A percentile compares a stretch with the other conserved stretches of the same genome.
These are phyloP conservation scores for Eciton burchellii DNA, from an alignment of 1,140 invertebrate species.

Conservation along the genomic window DNA sequence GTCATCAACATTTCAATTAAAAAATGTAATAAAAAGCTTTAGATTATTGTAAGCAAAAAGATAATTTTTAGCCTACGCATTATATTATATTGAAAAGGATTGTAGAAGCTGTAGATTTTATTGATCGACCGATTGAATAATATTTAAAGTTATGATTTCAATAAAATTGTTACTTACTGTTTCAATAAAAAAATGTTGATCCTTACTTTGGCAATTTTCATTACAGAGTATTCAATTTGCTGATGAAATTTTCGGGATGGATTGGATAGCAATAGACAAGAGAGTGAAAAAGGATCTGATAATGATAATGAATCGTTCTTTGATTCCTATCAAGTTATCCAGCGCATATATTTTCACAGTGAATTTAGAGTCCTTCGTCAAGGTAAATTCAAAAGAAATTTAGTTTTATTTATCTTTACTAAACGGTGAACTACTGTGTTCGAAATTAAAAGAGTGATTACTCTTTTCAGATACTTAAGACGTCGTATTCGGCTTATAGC, in stretches of 20 bases:
- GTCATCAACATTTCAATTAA: background rate
- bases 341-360: conserved; percentile 47
- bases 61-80: background rate
- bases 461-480: conserved; percentile 65
- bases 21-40: background rate
- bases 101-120: too few relatives aligned
- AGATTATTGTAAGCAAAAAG: background rate
- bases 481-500: conserved; percentile 64
- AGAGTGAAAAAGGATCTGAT: conserved; percentile 26
- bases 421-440: background rate
- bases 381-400: conserved; percentile 45
- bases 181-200: background rate
- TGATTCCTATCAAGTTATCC: conserved; percentile 59
- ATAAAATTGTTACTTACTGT: too few relatives aligned
- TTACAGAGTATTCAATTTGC: conserved; percentile 53
- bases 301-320: conserved; percentile 52
- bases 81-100: too few relatives aligned
- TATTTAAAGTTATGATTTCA: too few relatives aligned
- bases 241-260: conserved; percentile 49
- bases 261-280: conserved; percentile 26
- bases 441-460: too few relatives aligned
- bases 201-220: background rate
- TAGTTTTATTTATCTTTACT: too few relatives aligned
- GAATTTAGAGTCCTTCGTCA: conserved; percentile 57
- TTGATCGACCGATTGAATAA: too few relatives aligned